Evolutionary conservation across 2,888 invertebrate genomes (phyloP), one percentile per base, ranked within the genome.

Genomic region (Odontothrips loti): DNA sequence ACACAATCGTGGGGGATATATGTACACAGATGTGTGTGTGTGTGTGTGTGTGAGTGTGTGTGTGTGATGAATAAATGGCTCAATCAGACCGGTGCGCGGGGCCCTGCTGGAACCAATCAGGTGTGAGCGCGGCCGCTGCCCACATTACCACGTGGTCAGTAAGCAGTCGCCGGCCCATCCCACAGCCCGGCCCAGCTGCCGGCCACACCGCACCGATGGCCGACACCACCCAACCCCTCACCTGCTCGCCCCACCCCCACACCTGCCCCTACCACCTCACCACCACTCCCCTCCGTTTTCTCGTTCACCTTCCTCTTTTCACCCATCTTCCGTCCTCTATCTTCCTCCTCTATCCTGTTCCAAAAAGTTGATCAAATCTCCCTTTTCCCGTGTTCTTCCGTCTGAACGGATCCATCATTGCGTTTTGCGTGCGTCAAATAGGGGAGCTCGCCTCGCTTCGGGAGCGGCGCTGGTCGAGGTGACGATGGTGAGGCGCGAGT

Each of bases 51-150:
- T n/a, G n/a, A n/a, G 63, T 12, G 68, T 23, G 68, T 23, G 68
- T 27, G 68, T 27, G 68, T 27, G 68, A 75, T 75, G 68, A 75
- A 75, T 75, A 75, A 75, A 75, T 75, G 68, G 68, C 68, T 75
- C 68, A 75, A 75, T 75, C 68, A 75, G 68, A 75, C 68, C 27
- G n/a, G 58, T n/a, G 58, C 58, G 68, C 68, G 23, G 68, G 23
- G 17, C 20, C 58, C 68, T 75, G 58, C 68, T 43, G 68, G 68
- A 75, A 27, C 68, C 68, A 75, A 75, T 75, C 68, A 75, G 68
- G 68, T 75, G 68, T 75, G 23, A 75, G 68, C 17, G 58, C 58
- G 58, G 20, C 15, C 58, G 20, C 58, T 6, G 58, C 15, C 58
- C 58, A 58, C 58, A 58, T 58, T 15, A 58, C 58, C 58, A 58